These are phyloP conservation scores for Aphelinus atriplicis DNA, from an alignment of 1,140 invertebrate genomes.

Conservation along the genomic window DNA sequence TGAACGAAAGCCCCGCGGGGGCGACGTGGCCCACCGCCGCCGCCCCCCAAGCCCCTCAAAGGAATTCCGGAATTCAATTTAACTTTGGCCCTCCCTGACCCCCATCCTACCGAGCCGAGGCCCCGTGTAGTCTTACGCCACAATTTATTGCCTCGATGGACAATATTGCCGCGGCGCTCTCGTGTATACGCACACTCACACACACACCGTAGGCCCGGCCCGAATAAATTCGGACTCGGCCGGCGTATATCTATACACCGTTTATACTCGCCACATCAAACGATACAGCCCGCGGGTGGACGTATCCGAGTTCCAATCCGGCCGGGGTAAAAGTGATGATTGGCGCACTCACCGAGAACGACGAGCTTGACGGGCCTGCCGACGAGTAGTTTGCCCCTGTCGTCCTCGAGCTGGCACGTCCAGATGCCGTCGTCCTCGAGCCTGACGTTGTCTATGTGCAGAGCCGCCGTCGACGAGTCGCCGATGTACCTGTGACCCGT, in stretches of 20 bases:
- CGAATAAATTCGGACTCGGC: constrained; percentile 14
- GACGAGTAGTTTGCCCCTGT: constrained; percentile 68
- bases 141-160: constrained; percentile 16
- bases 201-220: neutral
- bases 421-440: constrained; percentile 76
- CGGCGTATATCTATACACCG: neutral
- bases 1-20: constrained; percentile 3
- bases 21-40: no score
- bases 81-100: constrained; percentile 9
- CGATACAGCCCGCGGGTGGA: no score
- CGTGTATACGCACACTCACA: neutral
- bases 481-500: constrained; percentile 65
- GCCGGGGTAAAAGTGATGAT: no score
- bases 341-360: constrained; percentile 71
- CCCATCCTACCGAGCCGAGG: no score
- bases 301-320: no score
- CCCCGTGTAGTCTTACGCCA: neutral
- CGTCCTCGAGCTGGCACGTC: constrained; percentile 74
- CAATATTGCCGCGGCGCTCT: neutral
- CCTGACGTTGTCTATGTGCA: constrained; percentile 75
- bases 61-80: constrained; percentile 37
- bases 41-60: constrained; percentile 9
- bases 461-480: constrained; percentile 68
- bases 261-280: neutral
- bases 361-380: constrained; percentile 73